phyloP scores from a whole-genome alignment of 1,140 invertebrate species.

The Stratiolaelaps scimitus region DNA sequence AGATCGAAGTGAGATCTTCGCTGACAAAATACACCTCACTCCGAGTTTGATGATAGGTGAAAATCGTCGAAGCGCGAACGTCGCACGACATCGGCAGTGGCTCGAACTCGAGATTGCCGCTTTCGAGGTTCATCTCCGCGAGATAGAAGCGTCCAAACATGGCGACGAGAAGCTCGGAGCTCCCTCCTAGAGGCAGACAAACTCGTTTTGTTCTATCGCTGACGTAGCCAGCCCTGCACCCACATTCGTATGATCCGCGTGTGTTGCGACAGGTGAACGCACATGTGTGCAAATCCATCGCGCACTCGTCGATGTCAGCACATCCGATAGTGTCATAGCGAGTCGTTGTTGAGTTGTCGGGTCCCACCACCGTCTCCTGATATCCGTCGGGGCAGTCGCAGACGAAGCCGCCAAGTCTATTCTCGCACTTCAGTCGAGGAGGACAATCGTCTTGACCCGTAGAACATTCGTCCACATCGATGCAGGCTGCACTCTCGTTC shows the following conservation, averaged over 20 bases:
- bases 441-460: constrained; percentile 39
- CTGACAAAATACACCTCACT: not conserved
- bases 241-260: constrained; percentile 40
- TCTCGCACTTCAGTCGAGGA: constrained; percentile 2
- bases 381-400: not conserved
- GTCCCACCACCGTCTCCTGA: not conserved
- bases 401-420: not conserved
- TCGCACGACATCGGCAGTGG: not conserved
- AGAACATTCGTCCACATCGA: constrained; percentile 42
- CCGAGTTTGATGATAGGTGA: not conserved
- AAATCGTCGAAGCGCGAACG: not conserved
- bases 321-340: not conserved
- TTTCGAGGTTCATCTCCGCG: not conserved
- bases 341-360: not conserved
- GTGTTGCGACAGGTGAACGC: constrained; percentile 39
- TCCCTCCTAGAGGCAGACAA: constrained; percentile 18
- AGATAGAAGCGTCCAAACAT: not conserved
- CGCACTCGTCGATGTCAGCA: constrained; percentile 10
- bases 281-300: not conserved
- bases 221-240: constrained; percentile 38
- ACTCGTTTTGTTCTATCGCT: constrained; percentile 27
- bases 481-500: not conserved
- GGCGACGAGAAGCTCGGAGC: not conserved
- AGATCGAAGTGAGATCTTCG: not conserved
- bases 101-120: not conserved